Evolutionary conservation across 2,797 vertebrate genomes (phyloP).

Genomic region (Pangasius larnaudii): DNA sequence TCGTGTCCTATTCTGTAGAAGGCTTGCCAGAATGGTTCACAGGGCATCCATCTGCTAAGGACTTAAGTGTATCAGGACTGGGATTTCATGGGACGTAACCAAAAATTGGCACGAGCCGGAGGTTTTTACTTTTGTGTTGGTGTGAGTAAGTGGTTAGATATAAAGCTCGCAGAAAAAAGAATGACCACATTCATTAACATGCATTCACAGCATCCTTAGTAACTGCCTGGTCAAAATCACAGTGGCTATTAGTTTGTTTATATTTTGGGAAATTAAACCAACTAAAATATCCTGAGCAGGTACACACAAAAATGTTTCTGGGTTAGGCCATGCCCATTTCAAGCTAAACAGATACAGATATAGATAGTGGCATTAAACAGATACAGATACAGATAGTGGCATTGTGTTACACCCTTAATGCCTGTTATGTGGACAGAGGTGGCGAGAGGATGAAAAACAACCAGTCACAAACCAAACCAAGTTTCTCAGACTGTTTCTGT

Average conservation of each 20-base stretch:
- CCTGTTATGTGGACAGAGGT: neutral
- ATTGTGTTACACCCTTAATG: neutral
- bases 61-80: neutral
- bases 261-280: neutral
- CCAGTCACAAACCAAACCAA: neutral
- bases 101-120: neutral
- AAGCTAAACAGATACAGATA: neutral
- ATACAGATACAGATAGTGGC: neutral
- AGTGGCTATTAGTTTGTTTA: neutral
- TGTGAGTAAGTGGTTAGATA: neutral
- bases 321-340: neutral
- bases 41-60: neutral
- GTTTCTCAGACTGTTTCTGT: constrained; percentile 19
- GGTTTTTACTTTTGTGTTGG: neutral
- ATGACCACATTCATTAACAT: neutral
- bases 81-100: too few relatives aligned
- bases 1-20: neutral
- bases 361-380: neutral
- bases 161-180: neutral
- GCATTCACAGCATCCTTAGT: neutral
- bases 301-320: neutral
- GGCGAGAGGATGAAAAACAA: neutral
- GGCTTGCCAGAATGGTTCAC: neutral
- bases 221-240: neutral
- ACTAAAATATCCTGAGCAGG: neutral